Evolutionary conservation across 2,113 vertebrate species (phyloP).

Genomic region (Madoqua kirkii): DNA sequence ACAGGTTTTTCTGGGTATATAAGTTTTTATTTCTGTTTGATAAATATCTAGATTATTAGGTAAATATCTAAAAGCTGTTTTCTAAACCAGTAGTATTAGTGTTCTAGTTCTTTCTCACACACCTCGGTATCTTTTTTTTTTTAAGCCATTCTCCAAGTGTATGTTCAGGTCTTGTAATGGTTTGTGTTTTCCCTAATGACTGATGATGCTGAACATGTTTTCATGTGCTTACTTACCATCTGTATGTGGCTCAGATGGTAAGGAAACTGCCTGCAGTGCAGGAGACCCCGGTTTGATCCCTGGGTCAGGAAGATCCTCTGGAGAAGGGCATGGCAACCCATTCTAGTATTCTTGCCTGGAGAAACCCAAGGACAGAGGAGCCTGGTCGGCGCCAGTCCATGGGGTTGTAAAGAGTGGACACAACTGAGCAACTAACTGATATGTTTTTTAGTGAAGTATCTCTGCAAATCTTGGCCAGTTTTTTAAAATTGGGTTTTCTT

Average conservation of each 20-base stretch:
- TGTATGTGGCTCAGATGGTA: background rate
- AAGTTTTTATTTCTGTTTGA: background rate
- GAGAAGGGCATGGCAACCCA: background rate
- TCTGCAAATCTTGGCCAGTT: background rate
- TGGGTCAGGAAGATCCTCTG: background rate
- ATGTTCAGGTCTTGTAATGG: background rate
- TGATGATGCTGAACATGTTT: background rate
- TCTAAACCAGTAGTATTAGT: background rate
- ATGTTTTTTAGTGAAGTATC: background rate
- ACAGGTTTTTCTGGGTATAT: background rate
- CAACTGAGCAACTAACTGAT: background rate
- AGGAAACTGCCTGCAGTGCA: background rate
- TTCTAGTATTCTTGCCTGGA: background rate
- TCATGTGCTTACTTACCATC: background rate
- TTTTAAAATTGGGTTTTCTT: background rate
- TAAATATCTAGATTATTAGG: background rate
- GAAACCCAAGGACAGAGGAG: background rate
- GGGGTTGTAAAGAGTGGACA: background rate
- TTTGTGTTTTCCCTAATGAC: background rate
- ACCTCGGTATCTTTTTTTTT: background rate
- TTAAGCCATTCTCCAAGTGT: background rate
- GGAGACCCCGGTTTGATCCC: background rate
- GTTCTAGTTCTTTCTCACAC: background rate
- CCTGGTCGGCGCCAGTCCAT: background rate
- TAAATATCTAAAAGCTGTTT: background rate